Base-by-base conservation (phyloP, 2,797 vertebrate genomes). In the Sebastes paucispinis region DNA sequence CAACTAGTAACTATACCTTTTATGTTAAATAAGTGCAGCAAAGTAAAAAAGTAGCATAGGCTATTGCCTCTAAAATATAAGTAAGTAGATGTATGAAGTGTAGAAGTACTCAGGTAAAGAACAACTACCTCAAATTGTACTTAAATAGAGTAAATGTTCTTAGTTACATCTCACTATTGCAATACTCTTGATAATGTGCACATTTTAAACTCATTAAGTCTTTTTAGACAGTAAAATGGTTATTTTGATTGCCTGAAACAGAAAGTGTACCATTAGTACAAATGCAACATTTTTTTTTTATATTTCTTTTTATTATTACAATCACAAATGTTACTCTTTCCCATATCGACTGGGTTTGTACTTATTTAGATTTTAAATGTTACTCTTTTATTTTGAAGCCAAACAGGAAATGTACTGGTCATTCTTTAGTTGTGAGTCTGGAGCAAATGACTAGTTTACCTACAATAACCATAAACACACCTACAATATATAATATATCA, bases 361-460 rank as follows among this genome's bases (percentile, higher is more conserved):
- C 11, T 20, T 8, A 57, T 25, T 29, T 54, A n/a, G 5, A 63
- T 55, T 29, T 24, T 22, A 2, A 68, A 20, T 5, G 12, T 18
- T 47, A 2, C 8, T 3, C 62, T 58, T 74, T 80, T 82, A 80
- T 72, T 82, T 69, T 82, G 76, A 80, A 85, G 31, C 18, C 58
- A 36, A 50, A 20, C 52, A 59, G 80, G 62, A 85, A 74, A 6
- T 71, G 12, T 3, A 7, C 22, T 1, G 8, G 8, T 5, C 8
- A 16, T 59, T 52, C 14, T 18, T 34, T 29, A 1, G 20, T 29
- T 69, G 18, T 22, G 13, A 39, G 14, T 65, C 12, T 36, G 3
- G 2, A 36, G 8, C n/a, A 34, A 29, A 54, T 29, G 8, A 25
- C 6, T 0, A 3, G 11, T n/a, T 73, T 5, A 14, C 5, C 47